Percentiles rank a stretch among this genome's conserved stretches.
phyloP scores from a whole-genome alignment of 2,113 vertebrate genomes.

The Struthidea cinerea region DNA sequence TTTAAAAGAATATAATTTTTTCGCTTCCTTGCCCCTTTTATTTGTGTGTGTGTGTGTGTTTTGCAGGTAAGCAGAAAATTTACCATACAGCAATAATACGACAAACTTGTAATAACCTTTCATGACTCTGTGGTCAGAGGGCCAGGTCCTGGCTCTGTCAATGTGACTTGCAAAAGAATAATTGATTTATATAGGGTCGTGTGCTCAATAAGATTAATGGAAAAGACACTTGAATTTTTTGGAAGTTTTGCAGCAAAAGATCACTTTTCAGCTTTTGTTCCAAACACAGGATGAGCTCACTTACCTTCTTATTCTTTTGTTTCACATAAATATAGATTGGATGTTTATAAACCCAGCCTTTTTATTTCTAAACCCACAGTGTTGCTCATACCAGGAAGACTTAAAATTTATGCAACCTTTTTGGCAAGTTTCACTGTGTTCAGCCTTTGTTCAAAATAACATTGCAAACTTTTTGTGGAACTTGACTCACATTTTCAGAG shows the following conservation, averaged over 20 bases:
- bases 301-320: not conserved
- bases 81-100: not conserved
- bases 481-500: not conserved
- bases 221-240: not conserved
- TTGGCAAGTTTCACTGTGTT: not conserved
- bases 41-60: not conserved
- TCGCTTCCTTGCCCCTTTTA: accelerated
- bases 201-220: not conserved
- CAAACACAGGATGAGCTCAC: not conserved
- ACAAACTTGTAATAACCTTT: not conserved
- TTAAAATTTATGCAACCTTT: not conserved
- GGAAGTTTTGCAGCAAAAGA: not conserved
- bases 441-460: not conserved
- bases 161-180: not conserved
- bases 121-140: not conserved
- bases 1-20: not conserved
- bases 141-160: not conserved
- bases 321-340: not conserved
- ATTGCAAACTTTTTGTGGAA: not conserved
- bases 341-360: not conserved
- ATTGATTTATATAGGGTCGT: not conserved
- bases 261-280: not conserved
- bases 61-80: not conserved
- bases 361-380: constrained; percentile 8
- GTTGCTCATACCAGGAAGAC: not conserved